These are phyloP conservation scores for Cephus pulcher DNA, from an alignment of 2,888 invertebrate species.

Conservation along the genomic window DNA sequence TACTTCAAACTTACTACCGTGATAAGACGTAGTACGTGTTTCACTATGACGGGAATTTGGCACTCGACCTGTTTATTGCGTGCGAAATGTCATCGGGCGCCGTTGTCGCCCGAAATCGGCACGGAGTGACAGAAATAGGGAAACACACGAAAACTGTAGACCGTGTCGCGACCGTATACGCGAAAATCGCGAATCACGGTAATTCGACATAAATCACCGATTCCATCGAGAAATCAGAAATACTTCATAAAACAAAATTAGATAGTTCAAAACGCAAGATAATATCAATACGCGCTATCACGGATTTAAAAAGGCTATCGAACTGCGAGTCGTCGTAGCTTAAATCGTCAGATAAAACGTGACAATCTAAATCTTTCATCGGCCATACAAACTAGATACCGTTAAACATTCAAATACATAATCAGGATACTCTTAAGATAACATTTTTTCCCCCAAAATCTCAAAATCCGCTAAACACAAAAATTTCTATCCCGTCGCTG, in stretches of 20 bases:
- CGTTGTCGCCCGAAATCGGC: no score
- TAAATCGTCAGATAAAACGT: neutral
- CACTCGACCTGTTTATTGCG: neutral
- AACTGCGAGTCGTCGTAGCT: neutral
- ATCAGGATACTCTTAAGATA: neutral
- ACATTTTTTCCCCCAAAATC: neutral
- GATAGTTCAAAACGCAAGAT: neutral
- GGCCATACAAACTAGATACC: neutral
- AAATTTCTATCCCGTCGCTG: neutral
- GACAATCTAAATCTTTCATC: slow-evolving; percentile 5
- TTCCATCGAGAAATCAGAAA: neutral
- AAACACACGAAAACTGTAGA: neutral
- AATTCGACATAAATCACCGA: neutral
- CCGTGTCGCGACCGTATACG: neutral
- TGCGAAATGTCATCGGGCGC: neutral
- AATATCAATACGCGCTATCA: neutral
- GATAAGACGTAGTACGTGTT: neutral
- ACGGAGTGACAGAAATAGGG: no score
- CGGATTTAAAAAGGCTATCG: slow-evolving; percentile 1
- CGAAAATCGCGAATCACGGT: neutral
- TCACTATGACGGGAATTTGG: neutral
- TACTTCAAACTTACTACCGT: neutral
- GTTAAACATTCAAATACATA: neutral
- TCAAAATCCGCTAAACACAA: neutral
- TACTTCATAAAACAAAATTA: neutral